Conservation (phyloP, 2,113 vertebrate genomes). For the Gadus chalcogrammus region DNA sequence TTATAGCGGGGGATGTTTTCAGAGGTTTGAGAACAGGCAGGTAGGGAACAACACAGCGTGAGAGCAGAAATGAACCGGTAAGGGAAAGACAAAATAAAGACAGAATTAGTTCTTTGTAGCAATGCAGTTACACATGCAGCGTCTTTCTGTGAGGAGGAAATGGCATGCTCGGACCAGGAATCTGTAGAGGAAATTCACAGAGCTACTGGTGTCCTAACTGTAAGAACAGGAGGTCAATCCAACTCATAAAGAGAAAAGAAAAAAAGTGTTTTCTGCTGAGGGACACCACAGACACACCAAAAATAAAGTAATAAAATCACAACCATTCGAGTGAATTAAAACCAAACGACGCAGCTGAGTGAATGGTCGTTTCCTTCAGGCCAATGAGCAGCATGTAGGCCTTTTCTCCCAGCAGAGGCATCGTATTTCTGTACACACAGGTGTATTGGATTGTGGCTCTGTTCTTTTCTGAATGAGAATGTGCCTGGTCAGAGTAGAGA, state of each 20-base stretch:
- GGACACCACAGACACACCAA: neutral
- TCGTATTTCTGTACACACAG: too few relatives aligned
- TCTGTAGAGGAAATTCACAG: constrained; percentile 70
- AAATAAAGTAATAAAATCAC: neutral
- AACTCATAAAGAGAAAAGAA: neutral
- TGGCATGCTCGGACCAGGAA: constrained; percentile 83
- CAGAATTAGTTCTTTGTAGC: constrained; percentile 93
- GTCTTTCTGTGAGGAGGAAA: constrained; percentile 77
- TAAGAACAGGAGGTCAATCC: neutral
- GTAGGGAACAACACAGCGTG: constrained; percentile 78
- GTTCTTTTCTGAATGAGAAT: too few relatives aligned
- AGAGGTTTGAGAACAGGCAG: constrained; percentile 77
- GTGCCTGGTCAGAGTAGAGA: too few relatives aligned
- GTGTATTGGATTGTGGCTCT: too few relatives aligned
- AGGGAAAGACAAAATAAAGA: constrained; percentile 91
- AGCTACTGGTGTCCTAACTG: constrained; percentile 14
- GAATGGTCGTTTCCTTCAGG: too few relatives aligned
- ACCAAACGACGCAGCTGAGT: too few relatives aligned
- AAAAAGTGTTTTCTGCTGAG: neutral
- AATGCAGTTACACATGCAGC: constrained; percentile 84
- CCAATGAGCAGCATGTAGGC: too few relatives aligned
- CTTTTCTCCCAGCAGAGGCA: too few relatives aligned
- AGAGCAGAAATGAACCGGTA: constrained; percentile 78
- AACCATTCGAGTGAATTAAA: too few relatives aligned
- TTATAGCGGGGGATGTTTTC: constrained; percentile 42